Evolutionary conservation across 2,113 vertebrate species (phyloP).

Genomic region (Brienomyrus brachyistius): DNA sequence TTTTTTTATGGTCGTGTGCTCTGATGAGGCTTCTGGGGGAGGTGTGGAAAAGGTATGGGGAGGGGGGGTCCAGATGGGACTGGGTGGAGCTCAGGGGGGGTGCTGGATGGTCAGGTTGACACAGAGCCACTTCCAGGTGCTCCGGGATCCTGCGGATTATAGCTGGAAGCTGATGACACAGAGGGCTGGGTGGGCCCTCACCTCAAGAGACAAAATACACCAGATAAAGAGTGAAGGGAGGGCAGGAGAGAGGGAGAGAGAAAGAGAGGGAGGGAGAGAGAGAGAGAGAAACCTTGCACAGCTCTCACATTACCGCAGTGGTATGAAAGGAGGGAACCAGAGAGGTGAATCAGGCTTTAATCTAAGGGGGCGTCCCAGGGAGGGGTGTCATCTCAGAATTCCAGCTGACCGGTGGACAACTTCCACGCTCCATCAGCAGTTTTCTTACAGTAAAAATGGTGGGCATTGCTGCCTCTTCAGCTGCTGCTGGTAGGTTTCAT

Average conservation of each 20-base stretch:
- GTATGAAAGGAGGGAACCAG: not conserved
- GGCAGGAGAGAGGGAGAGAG: not conserved
- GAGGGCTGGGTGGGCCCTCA: constrained; percentile 29
- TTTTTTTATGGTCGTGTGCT: not conserved
- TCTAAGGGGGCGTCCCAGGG: not conserved
- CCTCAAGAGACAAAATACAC: not conserved
- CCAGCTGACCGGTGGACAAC: not conserved
- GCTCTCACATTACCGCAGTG: constrained; percentile 1
- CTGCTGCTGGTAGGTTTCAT: constrained; percentile 34
- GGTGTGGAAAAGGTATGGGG: too few species aligned
- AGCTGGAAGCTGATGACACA: constrained; percentile 23
- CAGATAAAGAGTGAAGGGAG: not conserved
- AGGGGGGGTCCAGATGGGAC: not conserved
- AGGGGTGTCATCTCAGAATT: not conserved
- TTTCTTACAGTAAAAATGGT: constrained; percentile 28
- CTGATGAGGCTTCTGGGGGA: not conserved
- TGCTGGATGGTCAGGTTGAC: constrained; percentile 38
- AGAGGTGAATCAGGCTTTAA: not conserved
- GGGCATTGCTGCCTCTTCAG: constrained; percentile 29
- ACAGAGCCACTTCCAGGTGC: constrained; percentile 52
- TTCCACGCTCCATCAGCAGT: not conserved
- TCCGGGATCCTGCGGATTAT: constrained; percentile 52
- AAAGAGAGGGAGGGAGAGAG: not conserved
- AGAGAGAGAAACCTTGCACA: not conserved
- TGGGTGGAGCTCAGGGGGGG: not conserved